Conservation (phyloP, 1,140 invertebrate species). For the Holcopasites calliopsidis region DNA sequence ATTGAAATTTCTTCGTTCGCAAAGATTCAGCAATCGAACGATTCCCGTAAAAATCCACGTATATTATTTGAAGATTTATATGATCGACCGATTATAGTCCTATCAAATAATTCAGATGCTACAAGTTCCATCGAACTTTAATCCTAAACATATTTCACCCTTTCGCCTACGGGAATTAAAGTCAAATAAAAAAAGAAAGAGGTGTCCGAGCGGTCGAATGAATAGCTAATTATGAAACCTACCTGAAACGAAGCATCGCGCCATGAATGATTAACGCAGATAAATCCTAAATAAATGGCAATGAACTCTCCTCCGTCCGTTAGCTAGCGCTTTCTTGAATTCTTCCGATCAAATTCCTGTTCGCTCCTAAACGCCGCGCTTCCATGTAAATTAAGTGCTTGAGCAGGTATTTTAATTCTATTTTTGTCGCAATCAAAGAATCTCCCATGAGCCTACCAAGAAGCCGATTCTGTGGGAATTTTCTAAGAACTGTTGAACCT, state of each 20-base stretch:
- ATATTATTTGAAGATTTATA: too few species aligned
- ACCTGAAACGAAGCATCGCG: background rate
- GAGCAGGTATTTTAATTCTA: conserved; percentile 1
- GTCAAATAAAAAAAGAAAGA: too few species aligned
- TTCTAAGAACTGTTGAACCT: background rate
- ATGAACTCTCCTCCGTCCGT: background rate
- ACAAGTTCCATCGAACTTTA: too few species aligned
- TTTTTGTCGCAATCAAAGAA: background rate
- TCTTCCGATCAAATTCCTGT: background rate
- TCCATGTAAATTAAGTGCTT: background rate
- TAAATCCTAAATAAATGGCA: conserved; percentile 8
- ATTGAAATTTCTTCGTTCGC: too few species aligned
- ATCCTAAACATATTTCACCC: too few species aligned
- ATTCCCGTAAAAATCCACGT: too few species aligned
- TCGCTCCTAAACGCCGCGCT: background rate
- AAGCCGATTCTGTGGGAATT: background rate
- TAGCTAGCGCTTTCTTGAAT: conserved; percentile 22
- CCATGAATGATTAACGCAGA: conserved; percentile 28
- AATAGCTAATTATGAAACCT: conserved; percentile 43
- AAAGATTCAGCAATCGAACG: too few species aligned
- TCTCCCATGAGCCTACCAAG: background rate
- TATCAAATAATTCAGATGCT: too few species aligned
- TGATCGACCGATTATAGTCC: too few species aligned
- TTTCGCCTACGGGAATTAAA: too few species aligned
- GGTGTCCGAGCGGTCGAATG: conserved; percentile 40